phyloP scores from a whole-genome alignment of 2,888 invertebrate species.

The Hirtodrosophila cameraria region DNA sequence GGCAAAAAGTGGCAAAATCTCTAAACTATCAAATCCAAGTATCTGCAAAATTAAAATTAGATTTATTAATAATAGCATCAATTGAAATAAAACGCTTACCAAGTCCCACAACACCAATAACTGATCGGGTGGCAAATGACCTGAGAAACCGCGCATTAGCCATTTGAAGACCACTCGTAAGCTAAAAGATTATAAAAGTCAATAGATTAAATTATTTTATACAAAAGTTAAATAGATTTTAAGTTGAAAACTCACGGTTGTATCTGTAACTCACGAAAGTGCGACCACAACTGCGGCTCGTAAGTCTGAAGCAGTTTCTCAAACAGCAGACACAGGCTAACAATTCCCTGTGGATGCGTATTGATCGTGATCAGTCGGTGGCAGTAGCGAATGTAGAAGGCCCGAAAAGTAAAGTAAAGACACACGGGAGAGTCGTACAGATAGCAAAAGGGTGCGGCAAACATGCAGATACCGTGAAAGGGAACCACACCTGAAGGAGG shows the following conservation, averaged over 20 bases:
- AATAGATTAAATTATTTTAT: not conserved
- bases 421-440: conserved; percentile 94
- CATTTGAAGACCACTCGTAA: conserved; percentile 97
- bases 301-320: conserved; percentile 95
- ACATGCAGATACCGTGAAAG: conserved; percentile 99
- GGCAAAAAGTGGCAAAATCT: conserved; percentile 94
- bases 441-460: conserved; percentile 97
- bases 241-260: conserved; percentile 91
- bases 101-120: conserved; percentile 96
- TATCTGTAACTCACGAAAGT: conserved; percentile 93
- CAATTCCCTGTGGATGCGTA: conserved; percentile 95
- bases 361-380: conserved; percentile 96
- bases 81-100: conserved; percentile 71
- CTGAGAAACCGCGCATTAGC: conserved; percentile 98
- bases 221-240: not conserved
- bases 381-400: conserved; percentile 96
- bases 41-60: conserved; percentile 82
- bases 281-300: conserved; percentile 95
- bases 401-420: conserved; percentile 95
- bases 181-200: conserved; percentile 84
- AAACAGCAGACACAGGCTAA: conserved; percentile 94
- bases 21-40: conserved; percentile 95
- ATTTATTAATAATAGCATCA: no score
- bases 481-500: conserved; percentile 98
- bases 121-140: conserved; percentile 96